Evolutionary conservation across 2,888 invertebrate genomes (phyloP).

Genomic region (Agrotis exclamationis): DNA sequence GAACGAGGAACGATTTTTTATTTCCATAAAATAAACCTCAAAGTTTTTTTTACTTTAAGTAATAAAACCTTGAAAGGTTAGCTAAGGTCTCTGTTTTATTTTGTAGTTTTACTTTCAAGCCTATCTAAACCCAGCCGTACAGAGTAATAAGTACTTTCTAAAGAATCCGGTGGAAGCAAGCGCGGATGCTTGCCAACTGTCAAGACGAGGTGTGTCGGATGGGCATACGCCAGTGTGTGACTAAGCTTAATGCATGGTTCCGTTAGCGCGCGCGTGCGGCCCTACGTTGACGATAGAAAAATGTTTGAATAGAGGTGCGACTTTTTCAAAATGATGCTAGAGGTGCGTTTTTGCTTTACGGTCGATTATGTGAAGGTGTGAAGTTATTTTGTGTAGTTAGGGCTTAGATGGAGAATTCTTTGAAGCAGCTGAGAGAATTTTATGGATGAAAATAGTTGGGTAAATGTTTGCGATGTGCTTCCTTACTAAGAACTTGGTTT

Average conservation of each 20-base stretch:
- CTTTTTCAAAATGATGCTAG: constrained; percentile 42
- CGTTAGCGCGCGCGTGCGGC: constrained; percentile 79
- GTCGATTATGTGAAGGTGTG: constrained; percentile 46
- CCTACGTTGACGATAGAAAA: constrained; percentile 52
- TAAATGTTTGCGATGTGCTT: neutral
- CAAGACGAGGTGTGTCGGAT: constrained; percentile 68
- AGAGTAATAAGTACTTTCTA: constrained; percentile 71
- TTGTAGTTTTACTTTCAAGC: constrained; percentile 44
- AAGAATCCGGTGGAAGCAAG: constrained; percentile 83
- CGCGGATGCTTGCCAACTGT: constrained; percentile 63
- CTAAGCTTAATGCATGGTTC: constrained; percentile 80
- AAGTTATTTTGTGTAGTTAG: constrained; percentile 45
- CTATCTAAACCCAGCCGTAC: constrained; percentile 30
- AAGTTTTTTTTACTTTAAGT: no score
- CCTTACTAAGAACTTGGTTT: neutral
- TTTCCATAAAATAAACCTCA: no score
- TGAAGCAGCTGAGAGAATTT: constrained; percentile 10
- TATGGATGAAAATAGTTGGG: neutral
- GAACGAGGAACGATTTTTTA: no score
- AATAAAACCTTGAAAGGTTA: no score
- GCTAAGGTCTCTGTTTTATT: constrained; percentile 6
- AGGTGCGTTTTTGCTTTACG: constrained; percentile 28
- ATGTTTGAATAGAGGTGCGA: constrained; percentile 54
- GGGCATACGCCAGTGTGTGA: constrained; percentile 76
- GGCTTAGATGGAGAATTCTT: constrained; percentile 23